Conservation (phyloP, 30 jellyfish, hydroid and myxozoan genomes). For the Hydractinia echinata region DNA sequence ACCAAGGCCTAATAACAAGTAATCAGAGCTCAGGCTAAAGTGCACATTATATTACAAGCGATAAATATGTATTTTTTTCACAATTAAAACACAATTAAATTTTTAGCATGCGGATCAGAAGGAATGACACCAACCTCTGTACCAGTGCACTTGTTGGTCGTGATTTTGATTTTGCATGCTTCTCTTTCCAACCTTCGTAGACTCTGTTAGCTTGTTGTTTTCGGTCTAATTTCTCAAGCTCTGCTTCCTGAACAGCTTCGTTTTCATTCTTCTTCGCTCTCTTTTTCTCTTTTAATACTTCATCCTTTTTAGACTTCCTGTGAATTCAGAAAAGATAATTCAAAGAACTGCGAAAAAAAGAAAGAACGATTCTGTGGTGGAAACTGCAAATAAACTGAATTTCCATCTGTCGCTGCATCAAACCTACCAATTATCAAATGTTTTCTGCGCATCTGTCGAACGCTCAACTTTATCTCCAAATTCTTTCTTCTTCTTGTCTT, state of each 20-base stretch:
- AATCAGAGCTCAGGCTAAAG: too few species aligned
- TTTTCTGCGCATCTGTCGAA: conserved; percentile 43
- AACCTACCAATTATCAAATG: conserved; percentile 63
- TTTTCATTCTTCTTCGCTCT: conserved; percentile 46
- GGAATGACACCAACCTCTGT: conserved; percentile 41
- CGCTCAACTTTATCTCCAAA: conserved; percentile 50
- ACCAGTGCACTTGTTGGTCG: conserved; percentile 31
- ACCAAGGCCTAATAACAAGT: conserved; percentile 68
- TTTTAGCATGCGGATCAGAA: not conserved
- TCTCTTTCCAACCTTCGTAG: conserved; percentile 65
- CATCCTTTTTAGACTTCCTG: conserved; percentile 74
- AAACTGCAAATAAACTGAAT: too few species aligned
- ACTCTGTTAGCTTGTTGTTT: conserved; percentile 52
- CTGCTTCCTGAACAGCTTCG: conserved; percentile 32
- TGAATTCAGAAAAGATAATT: not conserved
- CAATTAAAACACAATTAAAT: not conserved
- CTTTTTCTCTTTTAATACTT: conserved; percentile 34
- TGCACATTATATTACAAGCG: not conserved
- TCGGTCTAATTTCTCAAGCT: conserved; percentile 56
- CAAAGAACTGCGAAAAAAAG: not conserved
- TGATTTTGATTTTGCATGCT: conserved; percentile 34
- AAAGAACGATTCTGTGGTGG: too few species aligned
- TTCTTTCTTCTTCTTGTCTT: conserved; percentile 44
- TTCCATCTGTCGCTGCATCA: too few species aligned
- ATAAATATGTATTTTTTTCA: not conserved